These are phyloP conservation scores for Sarcoramphus papa DNA, from an alignment of 2,797 vertebrate species.

Conservation along the genomic window DNA sequence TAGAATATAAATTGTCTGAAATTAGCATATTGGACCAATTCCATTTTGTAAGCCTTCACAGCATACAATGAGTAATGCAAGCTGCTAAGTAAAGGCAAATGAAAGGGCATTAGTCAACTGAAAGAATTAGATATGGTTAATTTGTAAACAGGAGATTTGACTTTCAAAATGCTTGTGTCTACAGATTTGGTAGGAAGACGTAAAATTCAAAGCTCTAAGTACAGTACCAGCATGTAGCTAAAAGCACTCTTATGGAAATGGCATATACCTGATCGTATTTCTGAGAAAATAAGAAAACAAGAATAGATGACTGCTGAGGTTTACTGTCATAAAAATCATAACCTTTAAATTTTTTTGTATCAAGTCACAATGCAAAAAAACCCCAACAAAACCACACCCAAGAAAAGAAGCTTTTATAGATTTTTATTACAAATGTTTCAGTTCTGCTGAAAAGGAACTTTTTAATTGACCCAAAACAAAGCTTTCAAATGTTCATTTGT, in stretches of 20 bases:
- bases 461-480: background rate
- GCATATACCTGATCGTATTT: background rate
- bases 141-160: conserved; percentile 23
- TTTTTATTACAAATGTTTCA: background rate
- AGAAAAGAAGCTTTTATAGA: background rate
- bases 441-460: background rate
- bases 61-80: background rate
- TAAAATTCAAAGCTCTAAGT: background rate
- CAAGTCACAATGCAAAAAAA: background rate
- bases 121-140: conserved; percentile 9
- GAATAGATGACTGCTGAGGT: background rate
- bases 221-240: background rate
- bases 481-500: background rate
- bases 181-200: background rate
- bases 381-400: background rate
- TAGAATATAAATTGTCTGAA: conserved; percentile 26
- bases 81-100: background rate
- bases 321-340: background rate
- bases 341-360: background rate
- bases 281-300: background rate
- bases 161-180: background rate
- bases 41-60: background rate
- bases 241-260: background rate
- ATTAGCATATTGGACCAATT: conserved; percentile 45
- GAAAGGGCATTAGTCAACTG: background rate